A percentile compares a stretch with the other conserved stretches of the same genome.
Conservation (phyloP, 1,140 invertebrate species). For the Stratiolaelaps scimitus region DNA sequence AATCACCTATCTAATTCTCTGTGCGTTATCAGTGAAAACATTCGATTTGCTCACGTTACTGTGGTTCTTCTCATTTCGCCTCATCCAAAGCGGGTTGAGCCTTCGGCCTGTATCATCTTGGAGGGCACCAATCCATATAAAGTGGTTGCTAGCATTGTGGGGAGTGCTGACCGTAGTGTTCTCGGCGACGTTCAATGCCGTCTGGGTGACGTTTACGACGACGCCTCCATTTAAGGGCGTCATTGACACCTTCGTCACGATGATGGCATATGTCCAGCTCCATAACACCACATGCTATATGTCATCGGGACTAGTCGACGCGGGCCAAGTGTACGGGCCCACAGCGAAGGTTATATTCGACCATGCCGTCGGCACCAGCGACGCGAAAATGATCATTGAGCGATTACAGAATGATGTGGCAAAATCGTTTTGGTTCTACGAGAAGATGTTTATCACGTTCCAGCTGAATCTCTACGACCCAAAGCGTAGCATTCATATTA, state of each 20-base stretch:
- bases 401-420: not conserved
- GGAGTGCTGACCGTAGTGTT: not conserved
- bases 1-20: not conserved
- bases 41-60: not conserved
- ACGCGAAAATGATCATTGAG: not conserved
- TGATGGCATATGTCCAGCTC: not conserved
- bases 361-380: not conserved
- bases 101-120: not conserved
- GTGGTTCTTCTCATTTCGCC: not conserved
- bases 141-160: not conserved
- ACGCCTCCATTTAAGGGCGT: not conserved
- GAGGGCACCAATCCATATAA: not conserved
- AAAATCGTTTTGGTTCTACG: conserved; percentile 5
- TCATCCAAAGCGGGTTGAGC: not conserved
- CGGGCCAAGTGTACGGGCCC: not conserved
- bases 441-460: not conserved
- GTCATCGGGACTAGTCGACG: not conserved
- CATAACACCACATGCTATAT: not conserved
- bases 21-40: not conserved
- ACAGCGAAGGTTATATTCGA: not conserved
- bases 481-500: not conserved
- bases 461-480: not conserved
- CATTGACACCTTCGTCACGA: not conserved
- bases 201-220: not conserved
- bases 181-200: not conserved